Base-by-base conservation (phyloP, 2,888 invertebrate species). In the Pogonocherus hispidulus region DNA sequence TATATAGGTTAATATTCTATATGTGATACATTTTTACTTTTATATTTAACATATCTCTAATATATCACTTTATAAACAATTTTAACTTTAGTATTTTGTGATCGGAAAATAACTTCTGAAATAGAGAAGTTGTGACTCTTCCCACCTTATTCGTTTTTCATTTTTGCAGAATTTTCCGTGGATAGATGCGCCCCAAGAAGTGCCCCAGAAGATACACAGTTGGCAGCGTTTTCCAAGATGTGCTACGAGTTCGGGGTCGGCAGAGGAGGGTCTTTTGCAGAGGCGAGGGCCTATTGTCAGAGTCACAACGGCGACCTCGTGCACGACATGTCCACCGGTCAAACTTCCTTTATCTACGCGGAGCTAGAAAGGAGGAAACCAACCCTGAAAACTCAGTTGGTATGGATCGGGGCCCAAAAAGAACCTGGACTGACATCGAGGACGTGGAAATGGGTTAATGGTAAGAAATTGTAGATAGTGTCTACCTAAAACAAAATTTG, bases 341-440 rank as follows among this genome's bases (percentile, higher is more conserved):
- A 92, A 1, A 89, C 90, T 8, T 89, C 90, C 59, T 93, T 92
- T 80, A 88, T 95, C 54, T 87, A 92, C 65, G 91, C 94, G 73
- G 94, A 95, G 84, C 86, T 96, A 76, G 95, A 96, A 80, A 88
- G 94, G 63, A 88, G 94, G 56, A 95, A 94, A 82, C 87, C 91
- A 0, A 91, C 90, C 69, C 84, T 96, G 37, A 94, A 94, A 83
- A 94, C 96, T 0, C 94, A 95, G 81, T 86, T 96, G 68, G 94
- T 96, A 1, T 96, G 96, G 96, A 94, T 96, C 73, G 96, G 96
- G 0, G 96, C 95, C 0, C 93, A 94, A 80, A 94, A 95, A 79
- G 96, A 96, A 78, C 94, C 95, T 0, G 92, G 93, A 22, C 88
- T 94, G 66, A 93, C 93, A 0, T 92, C 93, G 0, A 89, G 94